Evolutionary conservation across 2,797 vertebrate genomes (phyloP), one percentile per base, ranked within the genome.

Genomic region (Helostoma temminkii): DNA sequence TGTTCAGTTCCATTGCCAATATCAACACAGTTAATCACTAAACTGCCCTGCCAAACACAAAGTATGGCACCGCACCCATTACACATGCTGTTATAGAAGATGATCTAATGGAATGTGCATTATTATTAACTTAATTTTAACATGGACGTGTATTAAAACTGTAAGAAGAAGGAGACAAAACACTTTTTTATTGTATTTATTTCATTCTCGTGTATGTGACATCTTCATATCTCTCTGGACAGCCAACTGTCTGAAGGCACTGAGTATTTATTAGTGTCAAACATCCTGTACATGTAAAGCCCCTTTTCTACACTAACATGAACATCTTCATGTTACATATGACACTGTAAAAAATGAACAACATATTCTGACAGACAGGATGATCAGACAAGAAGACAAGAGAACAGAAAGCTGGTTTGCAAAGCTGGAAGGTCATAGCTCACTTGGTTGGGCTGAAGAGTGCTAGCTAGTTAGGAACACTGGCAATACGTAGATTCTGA

Each of bases 391-490:
- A 12, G 52, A 73, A 55, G 36, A 81, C 21, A 16, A 12, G 52
- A 73, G 43, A 76, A 53, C 54, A 59, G 37, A 57, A 66, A 56
- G 74, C 32, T 78, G 70, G 77, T 30, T 78, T 78, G 55, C 55
- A 74, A 64, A 53, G 74, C 52, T 59, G 46, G 43, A 59, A 86
- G 81, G 78, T 90, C 56, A 70, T 30, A 79, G 85, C 82, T 87
- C 82, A 90, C 68, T 78, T 76, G 70, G 71, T 92, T 93, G 93
- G 90, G 92, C 91, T 78, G 67, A 75, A 68, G 43, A 69, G 73
- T 71, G 66, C 86, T 78, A 86, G 69, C 68, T n/a, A 78, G 56
- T 76, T 66, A 28, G 55, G 61, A 74, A 57, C 37, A 74, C 45
- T 71, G 66, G 80, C 62, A 60, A 74, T 37, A 34, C 11, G 11